phyloP scores from a whole-genome alignment of 2,113 vertebrate species.

The Salminus brasiliensis region DNA sequence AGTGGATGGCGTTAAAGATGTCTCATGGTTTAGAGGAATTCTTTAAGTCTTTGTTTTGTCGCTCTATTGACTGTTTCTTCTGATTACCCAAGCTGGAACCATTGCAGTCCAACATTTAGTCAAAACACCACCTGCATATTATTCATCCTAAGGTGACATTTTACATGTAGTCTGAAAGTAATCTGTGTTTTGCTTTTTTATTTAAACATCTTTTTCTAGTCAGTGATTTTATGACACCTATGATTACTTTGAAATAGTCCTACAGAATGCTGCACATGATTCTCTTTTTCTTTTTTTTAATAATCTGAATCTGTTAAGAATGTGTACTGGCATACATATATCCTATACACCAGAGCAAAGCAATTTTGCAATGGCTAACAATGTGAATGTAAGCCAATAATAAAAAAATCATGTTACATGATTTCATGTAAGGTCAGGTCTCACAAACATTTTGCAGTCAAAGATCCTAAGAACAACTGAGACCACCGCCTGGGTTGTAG shows the following conservation, averaged over 20 bases:
- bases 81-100: not conserved
- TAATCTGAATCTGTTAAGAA: too few species aligned
- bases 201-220: too few species aligned
- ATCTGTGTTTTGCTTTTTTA: too few species aligned
- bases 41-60: conserved; percentile 27
- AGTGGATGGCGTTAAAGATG: not conserved
- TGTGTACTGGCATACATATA: not conserved
- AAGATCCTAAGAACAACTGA: not conserved
- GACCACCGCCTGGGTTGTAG: not conserved
- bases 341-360: not conserved
- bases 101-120: conserved; percentile 5
- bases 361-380: not conserved
- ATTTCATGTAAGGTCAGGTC: too few species aligned
- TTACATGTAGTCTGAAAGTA: not conserved
- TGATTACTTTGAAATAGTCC: too few species aligned
- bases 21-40: conserved; percentile 27
- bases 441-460: not conserved
- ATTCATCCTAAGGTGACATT: conserved; percentile 28
- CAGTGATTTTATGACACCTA: too few species aligned
- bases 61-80: conserved; percentile 29
- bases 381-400: not conserved
- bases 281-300: too few species aligned
- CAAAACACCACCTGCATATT: conserved; percentile 46
- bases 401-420: not conserved
- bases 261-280: too few species aligned